Base-by-base conservation (phyloP, 2,113 vertebrate genomes). In the Elgaria multicarinata region DNA sequence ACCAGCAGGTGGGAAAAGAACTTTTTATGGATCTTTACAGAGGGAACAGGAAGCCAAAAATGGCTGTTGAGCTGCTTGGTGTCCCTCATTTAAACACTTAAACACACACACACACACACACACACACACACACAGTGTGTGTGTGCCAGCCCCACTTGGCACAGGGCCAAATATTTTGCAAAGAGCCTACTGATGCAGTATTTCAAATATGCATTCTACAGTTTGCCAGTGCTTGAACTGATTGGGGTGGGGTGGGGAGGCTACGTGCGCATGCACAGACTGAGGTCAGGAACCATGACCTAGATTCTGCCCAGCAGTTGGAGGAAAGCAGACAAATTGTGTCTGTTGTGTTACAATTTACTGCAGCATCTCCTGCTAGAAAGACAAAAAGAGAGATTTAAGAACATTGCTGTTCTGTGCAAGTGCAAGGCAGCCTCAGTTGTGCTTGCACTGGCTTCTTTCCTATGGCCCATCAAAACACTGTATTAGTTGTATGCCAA, bases 241-340 rank as follows among this genome's bases (percentile, higher is more conserved):
- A 88, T 90, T 90, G 24, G 66, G 78, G 31, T 33, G 72, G 74
- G 80, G 67, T 8, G 24, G 31, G 31, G 33, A 33, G 3, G 28
- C 7, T 28, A 20, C 89, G 66, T 84, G 39, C 53, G n/a, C 33
- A n/a, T 81, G 44, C 50, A 33, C 26, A 5, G 4, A 69, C 18
- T 71, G 71, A 93, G 88, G 91, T 91, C 93, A 95, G 85, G 62
- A 72, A 58, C 92, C 88, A 86, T 93, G 94, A 94, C 92, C 92
- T 85, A 88, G 62, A 93, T 10, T 90, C 88, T 72, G 74, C 86
- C 81, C 42, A 93, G 78, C 44, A 81, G 14, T 26, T 53, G 33
- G 66, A 93, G 88, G 75, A 64, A 83, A 83, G 82, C 58, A 85
- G 53, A 89, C 83, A 90, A 85, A 91, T 55, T 93, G 81, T 87